phyloP scores from a whole-genome alignment of 2,797 vertebrate species.

The Halcyon chelicuti region DNA sequence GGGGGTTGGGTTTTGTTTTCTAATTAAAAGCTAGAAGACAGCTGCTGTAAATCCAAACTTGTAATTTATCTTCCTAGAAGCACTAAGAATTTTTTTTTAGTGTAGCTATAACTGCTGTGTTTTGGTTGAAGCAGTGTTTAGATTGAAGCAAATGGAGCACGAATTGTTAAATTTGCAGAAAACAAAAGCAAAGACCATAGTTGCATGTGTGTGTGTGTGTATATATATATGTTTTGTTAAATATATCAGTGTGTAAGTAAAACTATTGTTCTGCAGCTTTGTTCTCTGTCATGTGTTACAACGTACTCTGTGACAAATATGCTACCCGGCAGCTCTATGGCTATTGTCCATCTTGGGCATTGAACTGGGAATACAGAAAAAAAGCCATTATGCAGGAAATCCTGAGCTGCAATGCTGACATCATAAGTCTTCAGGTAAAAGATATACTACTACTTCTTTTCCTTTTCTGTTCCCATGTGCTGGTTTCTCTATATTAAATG shows the following conservation, averaged over 20 bases:
- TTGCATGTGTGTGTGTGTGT: neutral
- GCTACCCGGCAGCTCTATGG: conserved; percentile 97
- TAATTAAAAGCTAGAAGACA: neutral
- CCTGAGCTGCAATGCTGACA: conserved; percentile 92
- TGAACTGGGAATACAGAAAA: conserved; percentile 98
- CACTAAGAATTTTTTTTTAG: neutral
- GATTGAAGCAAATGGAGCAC: neutral
- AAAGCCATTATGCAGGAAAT: conserved; percentile 99
- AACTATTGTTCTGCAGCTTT: conserved; percentile 82
- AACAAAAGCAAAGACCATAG: neutral
- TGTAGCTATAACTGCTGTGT: neutral
- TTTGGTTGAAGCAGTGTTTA: neutral
- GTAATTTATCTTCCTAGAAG: neutral
- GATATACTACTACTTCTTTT: neutral
- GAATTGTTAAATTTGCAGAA: neutral
- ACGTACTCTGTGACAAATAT: conserved; percentile 97
- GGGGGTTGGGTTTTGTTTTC: neutral
- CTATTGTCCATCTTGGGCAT: conserved; percentile 96
- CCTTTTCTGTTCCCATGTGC: neutral
- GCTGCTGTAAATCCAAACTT: neutral
- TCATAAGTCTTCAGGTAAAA: conserved; percentile 97
- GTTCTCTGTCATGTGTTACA: conserved; percentile 99
- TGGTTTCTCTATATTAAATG: neutral
- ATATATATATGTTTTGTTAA: neutral
- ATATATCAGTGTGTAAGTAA: neutral